A percentile compares a stretch with the other conserved stretches of the same genome.
phyloP scores from a whole-genome alignment of 2,113 vertebrate species.

The Ivindomyrus marchei region DNA sequence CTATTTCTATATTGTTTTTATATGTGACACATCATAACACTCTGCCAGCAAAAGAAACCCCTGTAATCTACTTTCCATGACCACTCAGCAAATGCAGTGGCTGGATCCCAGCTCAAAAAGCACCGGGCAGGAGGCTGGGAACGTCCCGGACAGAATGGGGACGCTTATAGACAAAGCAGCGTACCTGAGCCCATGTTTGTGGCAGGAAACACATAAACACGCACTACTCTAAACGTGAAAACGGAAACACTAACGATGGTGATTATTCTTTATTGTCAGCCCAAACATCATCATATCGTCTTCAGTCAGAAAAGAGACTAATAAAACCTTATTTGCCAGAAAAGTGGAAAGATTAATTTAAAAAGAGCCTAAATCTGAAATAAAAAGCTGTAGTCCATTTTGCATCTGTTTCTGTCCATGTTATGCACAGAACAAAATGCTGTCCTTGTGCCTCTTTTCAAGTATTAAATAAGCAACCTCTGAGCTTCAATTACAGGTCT shows the following conservation, averaged over 20 bases:
- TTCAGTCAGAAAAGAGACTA: not conserved
- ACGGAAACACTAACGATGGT: not conserved
- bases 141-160: too few species aligned
- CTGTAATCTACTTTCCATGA: too few species aligned
- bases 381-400: not conserved
- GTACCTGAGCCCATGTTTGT: not conserved
- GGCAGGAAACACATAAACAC: not conserved
- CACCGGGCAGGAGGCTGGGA: too few species aligned
- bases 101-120: too few species aligned
- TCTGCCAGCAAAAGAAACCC: not conserved
- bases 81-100: too few species aligned
- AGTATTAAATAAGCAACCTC: not conserved
- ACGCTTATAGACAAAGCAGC: too few species aligned
- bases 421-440: not conserved
- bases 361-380: not conserved
- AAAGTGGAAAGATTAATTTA: not conserved
- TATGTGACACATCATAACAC: not conserved
- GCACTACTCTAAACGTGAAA: not conserved
- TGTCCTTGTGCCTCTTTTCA: not conserved
- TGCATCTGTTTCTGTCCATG: not conserved
- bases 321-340: not conserved
- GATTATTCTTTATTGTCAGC: not conserved
- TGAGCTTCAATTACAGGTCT: not conserved
- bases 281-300: not conserved
- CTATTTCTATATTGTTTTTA: not conserved